Conservation (phyloP, 2,797 vertebrate species). For the Intellagama lesueurii region DNA sequence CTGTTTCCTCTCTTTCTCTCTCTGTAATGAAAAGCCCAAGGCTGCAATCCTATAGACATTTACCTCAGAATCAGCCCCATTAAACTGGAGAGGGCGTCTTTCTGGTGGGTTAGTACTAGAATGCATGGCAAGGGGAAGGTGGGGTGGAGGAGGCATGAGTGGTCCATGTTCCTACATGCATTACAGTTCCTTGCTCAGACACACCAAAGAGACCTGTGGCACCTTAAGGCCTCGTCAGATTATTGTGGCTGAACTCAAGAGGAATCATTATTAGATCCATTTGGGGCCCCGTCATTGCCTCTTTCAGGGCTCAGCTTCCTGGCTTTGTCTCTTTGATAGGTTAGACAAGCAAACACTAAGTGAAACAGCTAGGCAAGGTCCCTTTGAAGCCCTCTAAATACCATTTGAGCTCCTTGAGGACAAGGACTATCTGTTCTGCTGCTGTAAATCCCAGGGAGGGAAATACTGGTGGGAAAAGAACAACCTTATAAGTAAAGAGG, state of each 20-base stretch:
- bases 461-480: neutral
- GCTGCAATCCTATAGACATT: neutral
- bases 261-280: neutral
- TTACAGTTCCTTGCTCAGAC: too few species aligned
- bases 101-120: too few species aligned
- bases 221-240: neutral
- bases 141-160: too few species aligned
- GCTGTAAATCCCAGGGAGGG: neutral
- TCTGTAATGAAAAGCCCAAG: neutral
- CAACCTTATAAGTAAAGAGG: neutral
- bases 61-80: too few species aligned
- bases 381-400: neutral
- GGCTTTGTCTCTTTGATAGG: conserved; percentile 28
- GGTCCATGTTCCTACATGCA: too few species aligned
- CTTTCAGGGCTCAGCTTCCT: conserved; percentile 30
- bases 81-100: too few species aligned
- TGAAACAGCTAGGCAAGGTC: neutral
- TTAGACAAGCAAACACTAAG: conserved; percentile 10
- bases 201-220: neutral
- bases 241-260: neutral
- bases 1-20: neutral
- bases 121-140: too few species aligned
- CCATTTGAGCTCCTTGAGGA: conserved; percentile 7
- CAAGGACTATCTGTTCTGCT: neutral
- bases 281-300: neutral